Evolutionary conservation across 2,888 invertebrate species (phyloP), one percentile per base, ranked within the genome.

Genomic region (Scaptomyza flava): DNA sequence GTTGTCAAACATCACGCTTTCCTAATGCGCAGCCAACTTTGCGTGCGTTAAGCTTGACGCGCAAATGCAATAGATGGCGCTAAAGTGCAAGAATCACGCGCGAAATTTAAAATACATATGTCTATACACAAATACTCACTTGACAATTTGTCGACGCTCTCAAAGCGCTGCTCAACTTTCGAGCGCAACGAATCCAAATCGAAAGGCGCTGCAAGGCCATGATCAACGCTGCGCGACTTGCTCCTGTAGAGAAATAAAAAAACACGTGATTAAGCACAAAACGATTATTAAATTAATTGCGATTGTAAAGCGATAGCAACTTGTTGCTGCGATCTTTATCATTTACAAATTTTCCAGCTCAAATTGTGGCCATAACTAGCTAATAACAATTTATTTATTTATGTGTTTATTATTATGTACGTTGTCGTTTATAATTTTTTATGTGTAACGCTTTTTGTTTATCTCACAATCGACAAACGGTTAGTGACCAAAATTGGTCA

Each of bases 201-300:
- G 92, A 96, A 96, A 72, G 96, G 96, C 79, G 96, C 94, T 74
- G 96, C 94, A 90, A 97, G 95, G 89, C 97, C 97, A 94, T 97
- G 97, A 93, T 97, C 97, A 89, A 97, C 97, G 89, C 97, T 97
- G 87, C 96, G 95, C 92, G 97, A 97, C 93, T 97, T 97, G 92
- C 96, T 97, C 96, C 97, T 97, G 94, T 76, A 94, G 94, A 52
- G 52, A 46, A 23, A 50, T 46, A 33, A 31, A 52, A 11, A 73
- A 45, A 51, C 38, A 59, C 48, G 59, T 62, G 53, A 43, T 65
- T 41, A 45, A 30, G 61, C 74, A 68, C 58, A 61, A 59, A 48
- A 56, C 31, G 43, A 51, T 75, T 79, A 51, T 72, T 69, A 56
- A 63, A 64, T 86, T 65, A 62, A 68, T 68, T 72, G 59, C 48